Percentiles rank a stretch among this genome's conserved stretches.
Conservation (phyloP, 2,797 vertebrate genomes). For the Enteromius radiatus region DNA sequence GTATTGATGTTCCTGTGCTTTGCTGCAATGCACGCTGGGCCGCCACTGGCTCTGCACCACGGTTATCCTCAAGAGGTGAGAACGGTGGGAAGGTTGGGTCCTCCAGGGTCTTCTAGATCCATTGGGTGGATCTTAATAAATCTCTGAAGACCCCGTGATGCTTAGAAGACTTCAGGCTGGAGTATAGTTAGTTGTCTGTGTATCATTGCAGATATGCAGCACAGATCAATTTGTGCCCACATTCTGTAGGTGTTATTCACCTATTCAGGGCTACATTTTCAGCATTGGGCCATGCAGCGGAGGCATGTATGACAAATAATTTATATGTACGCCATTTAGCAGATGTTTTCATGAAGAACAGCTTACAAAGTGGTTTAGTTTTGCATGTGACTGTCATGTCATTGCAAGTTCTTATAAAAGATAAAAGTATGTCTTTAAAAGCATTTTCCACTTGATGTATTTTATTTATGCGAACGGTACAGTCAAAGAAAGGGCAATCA, state of each 20-base stretch:
- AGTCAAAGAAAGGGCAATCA: background rate
- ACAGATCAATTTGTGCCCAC: slow-evolving; percentile 8
- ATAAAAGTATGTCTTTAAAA: slow-evolving; percentile 21
- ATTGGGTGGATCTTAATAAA: slow-evolving; percentile 48
- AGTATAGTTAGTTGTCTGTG: slow-evolving; percentile 35
- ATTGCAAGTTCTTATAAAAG: background rate
- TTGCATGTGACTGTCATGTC: slow-evolving; percentile 8
- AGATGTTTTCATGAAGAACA: background rate
- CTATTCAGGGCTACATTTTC: background rate
- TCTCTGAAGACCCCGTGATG: slow-evolving; percentile 56
- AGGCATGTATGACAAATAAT: slow-evolving; percentile 25
- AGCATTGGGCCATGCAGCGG: background rate
- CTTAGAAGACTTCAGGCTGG: slow-evolving; percentile 43
- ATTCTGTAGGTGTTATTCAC: slow-evolving; percentile 1
- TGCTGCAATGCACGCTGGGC: slow-evolving; percentile 60
- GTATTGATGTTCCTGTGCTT: slow-evolving; percentile 59
- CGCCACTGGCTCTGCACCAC: slow-evolving; percentile 53
- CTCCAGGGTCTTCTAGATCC: slow-evolving; percentile 46
- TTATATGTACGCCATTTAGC: slow-evolving; percentile 17
- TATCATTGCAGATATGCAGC: slow-evolving; percentile 35
- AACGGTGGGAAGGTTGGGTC: slow-evolving; percentile 54
- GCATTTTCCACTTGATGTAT: slow-evolving; percentile 38
- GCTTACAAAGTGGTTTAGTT: slow-evolving; percentile 24
- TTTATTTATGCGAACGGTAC: slow-evolving; percentile 38
- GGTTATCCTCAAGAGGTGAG: slow-evolving; percentile 54